A percentile compares a stretch with the other conserved stretches of the same genome.
Evolutionary conservation across 2,888 invertebrate species (phyloP).

Genomic region (Oconnorella tubifera): DNA sequence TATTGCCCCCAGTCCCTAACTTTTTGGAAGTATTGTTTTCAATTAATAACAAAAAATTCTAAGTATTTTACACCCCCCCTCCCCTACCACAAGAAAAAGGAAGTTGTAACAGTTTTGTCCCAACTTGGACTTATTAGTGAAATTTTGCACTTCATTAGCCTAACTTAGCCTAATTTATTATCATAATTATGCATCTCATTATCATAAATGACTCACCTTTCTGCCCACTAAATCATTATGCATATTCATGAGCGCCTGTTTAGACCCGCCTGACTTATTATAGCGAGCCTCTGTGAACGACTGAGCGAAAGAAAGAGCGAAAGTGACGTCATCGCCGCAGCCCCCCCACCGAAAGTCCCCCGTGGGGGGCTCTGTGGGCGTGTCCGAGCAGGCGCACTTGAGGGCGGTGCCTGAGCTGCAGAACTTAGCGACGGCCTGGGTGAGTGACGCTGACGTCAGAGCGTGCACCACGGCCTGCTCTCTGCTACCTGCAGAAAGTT

Average conservation of each 20-base stretch:
- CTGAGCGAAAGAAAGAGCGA: constrained; percentile 44
- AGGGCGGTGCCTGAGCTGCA: constrained; percentile 72
- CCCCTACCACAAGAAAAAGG: too few relatives aligned
- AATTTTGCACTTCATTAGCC: too few relatives aligned
- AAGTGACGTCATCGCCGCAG: constrained; percentile 70
- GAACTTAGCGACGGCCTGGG: constrained; percentile 74
- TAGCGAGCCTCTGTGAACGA: constrained; percentile 51
- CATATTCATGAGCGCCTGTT: constrained; percentile 89
- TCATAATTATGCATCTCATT: too few relatives aligned
- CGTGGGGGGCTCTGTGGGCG: constrained; percentile 68
- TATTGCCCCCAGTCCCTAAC: too few relatives aligned
- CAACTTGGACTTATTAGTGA: too few relatives aligned
- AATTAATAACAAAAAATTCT: too few relatives aligned
- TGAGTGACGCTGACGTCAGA: constrained; percentile 73
- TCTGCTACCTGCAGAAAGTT: constrained; percentile 75
- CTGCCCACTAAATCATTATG: constrained; percentile 94
- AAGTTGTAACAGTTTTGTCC: too few relatives aligned
- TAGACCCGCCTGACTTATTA: constrained; percentile 56
- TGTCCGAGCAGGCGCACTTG: constrained; percentile 74
- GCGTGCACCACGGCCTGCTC: constrained; percentile 84
- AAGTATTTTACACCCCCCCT: too few relatives aligned
- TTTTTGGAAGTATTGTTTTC: too few relatives aligned
- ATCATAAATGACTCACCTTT: too few relatives aligned
- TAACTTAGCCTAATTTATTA: too few relatives aligned
- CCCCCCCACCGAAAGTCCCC: constrained; percentile 59